These are phyloP conservation scores for Todiramphus chloris DNA, from an alignment of 2,113 vertebrate species.

Conservation along the genomic window DNA sequence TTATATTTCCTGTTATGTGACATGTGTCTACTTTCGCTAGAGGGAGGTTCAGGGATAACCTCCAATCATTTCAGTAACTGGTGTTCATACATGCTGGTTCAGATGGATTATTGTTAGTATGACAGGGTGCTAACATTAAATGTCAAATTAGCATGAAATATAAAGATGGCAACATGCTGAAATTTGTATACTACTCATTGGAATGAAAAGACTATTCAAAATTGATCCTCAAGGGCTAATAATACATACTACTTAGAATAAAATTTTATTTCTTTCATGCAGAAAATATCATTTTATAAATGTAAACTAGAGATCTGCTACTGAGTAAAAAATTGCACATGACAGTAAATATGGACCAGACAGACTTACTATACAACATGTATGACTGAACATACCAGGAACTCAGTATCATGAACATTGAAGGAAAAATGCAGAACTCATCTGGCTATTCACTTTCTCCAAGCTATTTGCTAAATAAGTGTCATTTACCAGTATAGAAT, in stretches of 20 bases:
- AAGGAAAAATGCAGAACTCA: background rate
- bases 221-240: slow-evolving; percentile 34
- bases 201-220: slow-evolving; percentile 52
- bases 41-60: slow-evolving; percentile 30
- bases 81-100: slow-evolving; percentile 30
- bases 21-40: slow-evolving; percentile 20
- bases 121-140: slow-evolving; percentile 62
- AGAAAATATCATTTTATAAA: slow-evolving; percentile 7
- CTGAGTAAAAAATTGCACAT: background rate
- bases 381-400: background rate
- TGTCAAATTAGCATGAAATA: slow-evolving; percentile 71
- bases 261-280: slow-evolving; percentile 9
- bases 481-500: background rate
- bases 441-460: background rate
- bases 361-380: background rate
- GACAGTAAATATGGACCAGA: background rate
- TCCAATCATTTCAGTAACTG: slow-evolving; percentile 46
- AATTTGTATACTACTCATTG: slow-evolving; percentile 47
- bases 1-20: slow-evolving; percentile 27
- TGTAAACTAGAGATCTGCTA: slow-evolving; percentile 1
- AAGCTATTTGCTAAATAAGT: background rate
- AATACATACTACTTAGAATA: background rate
- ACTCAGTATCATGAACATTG: background rate
- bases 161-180: slow-evolving; percentile 28
- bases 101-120: slow-evolving; percentile 54